phyloP scores from a whole-genome alignment of 2,888 invertebrate genomes.

The Sesia apiformis region DNA sequence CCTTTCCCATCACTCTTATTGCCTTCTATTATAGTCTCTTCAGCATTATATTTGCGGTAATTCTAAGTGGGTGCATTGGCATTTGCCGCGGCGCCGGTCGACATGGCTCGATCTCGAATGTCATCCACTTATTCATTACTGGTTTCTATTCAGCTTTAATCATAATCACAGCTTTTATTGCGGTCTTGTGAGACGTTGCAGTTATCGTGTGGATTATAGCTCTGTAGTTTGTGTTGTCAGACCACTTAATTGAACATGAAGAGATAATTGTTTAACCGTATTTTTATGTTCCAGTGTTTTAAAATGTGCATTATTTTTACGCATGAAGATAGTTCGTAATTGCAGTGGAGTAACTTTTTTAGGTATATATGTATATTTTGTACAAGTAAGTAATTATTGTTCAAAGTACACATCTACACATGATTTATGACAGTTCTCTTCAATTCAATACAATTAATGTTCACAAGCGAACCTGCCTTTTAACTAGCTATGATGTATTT shows the following conservation, averaged over 20 bases:
- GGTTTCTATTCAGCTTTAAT: conserved; percentile 65
- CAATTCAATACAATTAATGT: no score
- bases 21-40: conserved; percentile 17
- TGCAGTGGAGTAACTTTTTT: neutral
- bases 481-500: no score
- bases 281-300: neutral
- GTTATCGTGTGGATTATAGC: conserved; percentile 30
- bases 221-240: conserved; percentile 1
- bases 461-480: no score
- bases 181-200: conserved; percentile 12
- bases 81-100: conserved; percentile 65
- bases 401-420: neutral
- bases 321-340: neutral
- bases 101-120: conserved; percentile 64
- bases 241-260: neutral
- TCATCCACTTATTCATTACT: conserved; percentile 71
- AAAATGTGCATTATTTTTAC: neutral
- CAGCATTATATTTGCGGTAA: conserved; percentile 12
- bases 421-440: neutral
- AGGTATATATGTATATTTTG: neutral
- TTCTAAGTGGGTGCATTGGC: conserved; percentile 24
- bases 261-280: neutral
- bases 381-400: neutral
- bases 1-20: conserved; percentile 12
- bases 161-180: conserved; percentile 47